phyloP scores from a whole-genome alignment of 2,797 vertebrate genomes.

The Xiphorhynchus erythropygius region DNA sequence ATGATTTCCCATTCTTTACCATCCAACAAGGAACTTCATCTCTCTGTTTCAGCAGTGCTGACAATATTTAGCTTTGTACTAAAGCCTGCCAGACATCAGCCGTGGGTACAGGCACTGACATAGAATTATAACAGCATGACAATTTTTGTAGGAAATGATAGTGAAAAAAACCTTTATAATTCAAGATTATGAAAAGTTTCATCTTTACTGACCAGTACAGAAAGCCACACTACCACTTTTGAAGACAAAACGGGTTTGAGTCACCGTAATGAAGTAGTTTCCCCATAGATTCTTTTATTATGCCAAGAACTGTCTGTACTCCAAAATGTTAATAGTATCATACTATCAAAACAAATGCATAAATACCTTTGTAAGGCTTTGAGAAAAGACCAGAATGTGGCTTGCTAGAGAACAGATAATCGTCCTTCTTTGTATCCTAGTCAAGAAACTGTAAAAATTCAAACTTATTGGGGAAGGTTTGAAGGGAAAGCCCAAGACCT shows the following conservation, averaged over 20 bases:
- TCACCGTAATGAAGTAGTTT: neutral
- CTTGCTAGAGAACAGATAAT: neutral
- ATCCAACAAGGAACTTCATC: neutral
- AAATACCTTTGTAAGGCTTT: neutral
- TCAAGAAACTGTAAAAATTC: neutral
- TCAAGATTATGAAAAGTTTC: neutral
- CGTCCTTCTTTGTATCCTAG: neutral
- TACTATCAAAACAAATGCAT: neutral
- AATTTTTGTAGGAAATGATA: neutral
- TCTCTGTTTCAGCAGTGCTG: neutral
- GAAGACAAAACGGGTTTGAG: neutral
- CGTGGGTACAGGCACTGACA: neutral
- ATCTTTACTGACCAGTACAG: neutral
- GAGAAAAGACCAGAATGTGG: neutral
- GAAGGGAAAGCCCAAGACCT: neutral
- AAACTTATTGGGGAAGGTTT: neutral
- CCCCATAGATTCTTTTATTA: neutral
- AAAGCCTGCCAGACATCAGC: neutral
- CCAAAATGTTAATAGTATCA: neutral
- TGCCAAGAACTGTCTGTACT: neutral
- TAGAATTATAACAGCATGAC: neutral
- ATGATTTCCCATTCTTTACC: neutral
- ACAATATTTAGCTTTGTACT: neutral
- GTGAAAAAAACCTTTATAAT: neutral
- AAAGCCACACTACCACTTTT: neutral